Base-by-base conservation (phyloP, 1,140 invertebrate species). In the Tribolium madens region DNA sequence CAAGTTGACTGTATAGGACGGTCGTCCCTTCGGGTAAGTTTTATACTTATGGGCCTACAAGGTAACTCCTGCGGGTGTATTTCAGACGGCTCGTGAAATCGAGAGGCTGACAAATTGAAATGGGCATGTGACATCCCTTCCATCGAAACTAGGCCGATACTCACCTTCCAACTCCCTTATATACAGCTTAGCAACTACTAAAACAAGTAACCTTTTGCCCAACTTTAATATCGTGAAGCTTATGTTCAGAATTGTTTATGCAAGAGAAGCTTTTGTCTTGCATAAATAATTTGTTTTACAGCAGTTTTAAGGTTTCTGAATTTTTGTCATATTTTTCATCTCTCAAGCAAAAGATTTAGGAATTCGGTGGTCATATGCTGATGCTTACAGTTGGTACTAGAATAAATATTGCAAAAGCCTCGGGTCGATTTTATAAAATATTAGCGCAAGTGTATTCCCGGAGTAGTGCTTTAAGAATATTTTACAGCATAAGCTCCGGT, bases 31-130 rank as follows among this genome's bases (percentile, higher is more conserved):
- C 26, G 72, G 79, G 69, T 73, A 74, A 78, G 72, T 77, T 80
- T 79, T 75, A 78, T 76, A 74, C 77, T 79, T 75, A 78, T 76
- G 78, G 78, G 75, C 75, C 70, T 80, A 76, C 73, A 76, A 76
- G 72, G 77, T 77, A 77, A 79, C 76, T 81, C 78, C 77, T 81
- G 50, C 69, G 79, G 79, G 78, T 81, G 79, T 81, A 79, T 79
- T 81, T 77, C 77, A 72, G 57, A 47, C 53, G 75, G 73, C 36
- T 77, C 77, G 75, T 80, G 77, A 77, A 79, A 79, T 77, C 64
- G 75, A 76, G 73, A 77, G 64, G 18, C 71, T 79, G 76, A 79
- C 79, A 80, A 80, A 80, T 80, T 80, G 79, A 80, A 78, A 80
- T 77, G 79, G 72, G 71, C 76, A 64, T 75, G 76, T 76, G 76